These are phyloP conservation scores for Tetragnatha montana DNA, from an alignment of 2,888 invertebrate genomes.

Conservation along the genomic window DNA sequence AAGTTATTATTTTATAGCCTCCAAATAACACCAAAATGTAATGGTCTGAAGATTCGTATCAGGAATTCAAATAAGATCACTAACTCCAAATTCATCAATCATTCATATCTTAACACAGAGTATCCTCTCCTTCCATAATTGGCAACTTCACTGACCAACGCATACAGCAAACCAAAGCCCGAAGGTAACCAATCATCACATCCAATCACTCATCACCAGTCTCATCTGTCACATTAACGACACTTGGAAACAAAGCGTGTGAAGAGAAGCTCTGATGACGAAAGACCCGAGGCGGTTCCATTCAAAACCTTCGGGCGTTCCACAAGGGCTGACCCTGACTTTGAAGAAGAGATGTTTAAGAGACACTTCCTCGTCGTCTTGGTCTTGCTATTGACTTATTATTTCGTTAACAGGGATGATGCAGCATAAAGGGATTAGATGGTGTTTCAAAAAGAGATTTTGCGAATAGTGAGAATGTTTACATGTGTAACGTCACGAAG, in stretches of 20 bases:
- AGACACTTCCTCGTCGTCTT: constrained; percentile 29
- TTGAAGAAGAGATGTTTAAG: constrained; percentile 11
- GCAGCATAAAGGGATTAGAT: neutral
- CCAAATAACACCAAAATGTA: too few relatives aligned
- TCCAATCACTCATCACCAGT: neutral
- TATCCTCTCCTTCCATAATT: too few relatives aligned
- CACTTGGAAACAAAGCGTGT: constrained; percentile 27
- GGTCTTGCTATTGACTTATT: neutral
- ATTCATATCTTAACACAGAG: too few relatives aligned
- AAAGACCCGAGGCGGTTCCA: neutral
- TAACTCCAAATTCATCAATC: too few relatives aligned
- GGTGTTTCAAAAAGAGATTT: neutral
- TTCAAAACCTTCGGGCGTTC: constrained; percentile 12
- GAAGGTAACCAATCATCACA: constrained; percentile 7
- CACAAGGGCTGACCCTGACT: constrained; percentile 32
- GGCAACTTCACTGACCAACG: constrained; percentile 19
- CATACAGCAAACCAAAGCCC: neutral
- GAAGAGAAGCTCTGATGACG: constrained; percentile 17
- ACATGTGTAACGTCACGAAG: too few relatives aligned
- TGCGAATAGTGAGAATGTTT: too few relatives aligned
- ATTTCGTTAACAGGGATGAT: neutral
- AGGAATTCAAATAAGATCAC: too few relatives aligned
- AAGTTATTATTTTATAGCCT: too few relatives aligned
- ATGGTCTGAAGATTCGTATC: too few relatives aligned
- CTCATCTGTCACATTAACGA: constrained; percentile 29